These are phyloP conservation scores for Cremastinae sp. DNA, from an alignment of 2,888 invertebrate species.

Conservation along the genomic window DNA sequence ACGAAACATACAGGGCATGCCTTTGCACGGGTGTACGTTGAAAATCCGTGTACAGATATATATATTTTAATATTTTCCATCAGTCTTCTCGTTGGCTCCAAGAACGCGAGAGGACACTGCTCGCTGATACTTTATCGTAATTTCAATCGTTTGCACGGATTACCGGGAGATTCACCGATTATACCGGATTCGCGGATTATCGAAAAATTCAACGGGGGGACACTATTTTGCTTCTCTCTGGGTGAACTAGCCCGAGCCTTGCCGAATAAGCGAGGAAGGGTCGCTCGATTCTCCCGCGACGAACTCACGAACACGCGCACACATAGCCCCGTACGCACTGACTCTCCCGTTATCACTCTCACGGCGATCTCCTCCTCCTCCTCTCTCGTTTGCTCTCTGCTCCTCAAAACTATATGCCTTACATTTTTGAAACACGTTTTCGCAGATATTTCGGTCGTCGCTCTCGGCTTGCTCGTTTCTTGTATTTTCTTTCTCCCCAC, in stretches of 20 bases:
- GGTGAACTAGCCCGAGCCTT: constrained; percentile 46
- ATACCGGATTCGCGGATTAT: no score
- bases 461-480: constrained; percentile 24
- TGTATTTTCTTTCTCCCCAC: constrained; percentile 6
- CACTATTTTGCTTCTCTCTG: constrained; percentile 58
- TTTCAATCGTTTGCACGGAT: no score
- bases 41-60: not conserved
- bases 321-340: constrained; percentile 25
- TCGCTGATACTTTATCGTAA: not conserved
- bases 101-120: constrained; percentile 18
- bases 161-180: no score
- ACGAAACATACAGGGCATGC: constrained; percentile 6
- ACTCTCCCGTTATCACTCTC: constrained; percentile 38
- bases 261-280: constrained; percentile 52
- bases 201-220: not conserved
- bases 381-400: constrained; percentile 23
- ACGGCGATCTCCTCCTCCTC: constrained; percentile 19
- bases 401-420: constrained; percentile 25
- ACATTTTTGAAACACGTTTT: constrained; percentile 37
- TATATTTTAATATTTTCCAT: constrained; percentile 30
- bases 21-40: constrained; percentile 15
- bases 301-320: constrained; percentile 38
- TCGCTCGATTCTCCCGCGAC: constrained; percentile 59
- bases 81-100: constrained; percentile 10
- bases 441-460: constrained; percentile 25